A percentile compares a stretch with the other conserved stretches of the same genome.
Conservation (phyloP, 2,113 vertebrate genomes). For the Gopherus evgoodei region DNA sequence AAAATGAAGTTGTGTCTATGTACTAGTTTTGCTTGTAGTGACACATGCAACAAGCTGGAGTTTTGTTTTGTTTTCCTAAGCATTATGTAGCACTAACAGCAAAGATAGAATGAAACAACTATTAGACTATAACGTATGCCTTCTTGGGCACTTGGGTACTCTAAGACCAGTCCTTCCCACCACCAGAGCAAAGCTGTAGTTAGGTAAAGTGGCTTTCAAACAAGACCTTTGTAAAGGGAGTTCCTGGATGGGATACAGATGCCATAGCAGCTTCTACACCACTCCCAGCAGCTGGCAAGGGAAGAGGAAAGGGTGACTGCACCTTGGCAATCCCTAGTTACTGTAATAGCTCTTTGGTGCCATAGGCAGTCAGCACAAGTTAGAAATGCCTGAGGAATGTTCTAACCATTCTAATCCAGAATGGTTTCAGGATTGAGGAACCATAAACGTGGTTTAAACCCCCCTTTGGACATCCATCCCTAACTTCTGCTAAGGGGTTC, state of each 20-base stretch:
- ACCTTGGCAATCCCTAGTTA: constrained; percentile 28
- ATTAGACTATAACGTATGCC: not conserved
- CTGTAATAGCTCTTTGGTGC: constrained; percentile 41
- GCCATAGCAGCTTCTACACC: not conserved
- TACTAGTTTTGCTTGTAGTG: not conserved
- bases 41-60: not conserved
- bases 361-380: not conserved
- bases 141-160: not conserved
- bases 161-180: not conserved
- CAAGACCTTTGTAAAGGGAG: not conserved
- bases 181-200: not conserved
- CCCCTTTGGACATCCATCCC: not conserved
- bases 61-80: not conserved
- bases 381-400: constrained; percentile 46
- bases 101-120: not conserved
- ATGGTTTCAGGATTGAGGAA: constrained; percentile 45
- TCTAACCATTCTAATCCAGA: not conserved
- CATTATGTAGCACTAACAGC: not conserved
- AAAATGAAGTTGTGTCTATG: not conserved
- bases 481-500: constrained; percentile 25
- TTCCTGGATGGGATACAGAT: not conserved
- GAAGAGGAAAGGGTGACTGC: constrained; percentile 43
- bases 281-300: not conserved
- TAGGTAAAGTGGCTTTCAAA: too few relatives aligned
- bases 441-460: constrained; percentile 42